phyloP scores from a whole-genome alignment of 35 echinoderm and acorn worm genomes.

The Apostichopus parvimensis region DNA sequence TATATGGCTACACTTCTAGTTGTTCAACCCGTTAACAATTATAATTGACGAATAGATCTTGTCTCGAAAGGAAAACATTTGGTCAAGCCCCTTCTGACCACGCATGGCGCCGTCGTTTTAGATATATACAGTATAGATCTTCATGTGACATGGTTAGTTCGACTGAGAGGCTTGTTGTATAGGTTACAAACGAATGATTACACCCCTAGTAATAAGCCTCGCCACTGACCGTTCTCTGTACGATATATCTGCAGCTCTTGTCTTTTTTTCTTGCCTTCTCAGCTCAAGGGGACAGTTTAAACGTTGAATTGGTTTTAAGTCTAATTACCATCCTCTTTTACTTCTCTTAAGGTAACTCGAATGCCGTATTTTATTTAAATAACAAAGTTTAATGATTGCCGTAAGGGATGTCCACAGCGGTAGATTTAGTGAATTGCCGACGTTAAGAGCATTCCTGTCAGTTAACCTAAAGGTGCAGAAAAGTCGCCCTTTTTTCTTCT shows the following conservation, averaged over 20 bases:
- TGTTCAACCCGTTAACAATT: no score
- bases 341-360: not conserved
- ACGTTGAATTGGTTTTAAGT: constrained; percentile 36
- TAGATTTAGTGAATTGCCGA: not conserved
- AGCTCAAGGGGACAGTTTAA: constrained; percentile 34
- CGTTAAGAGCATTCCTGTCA: constrained; percentile 10
- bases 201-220: not conserved
- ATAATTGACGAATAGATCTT: not conserved
- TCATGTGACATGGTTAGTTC: no score
- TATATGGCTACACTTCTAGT: no score
- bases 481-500: not conserved
- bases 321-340: constrained; percentile 34
- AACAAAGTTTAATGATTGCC: constrained; percentile 46
- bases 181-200: not conserved
- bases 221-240: not conserved
- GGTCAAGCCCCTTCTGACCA: not conserved
- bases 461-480: not conserved
- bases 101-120: no score
- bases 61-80: not conserved
- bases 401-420: not conserved
- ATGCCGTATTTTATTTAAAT: constrained; percentile 45
- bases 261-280: no score
- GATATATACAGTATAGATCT: no score
- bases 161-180: not conserved
- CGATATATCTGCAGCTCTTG: not conserved